A percentile compares a stretch with the other conserved stretches of the same genome.
These are phyloP conservation scores for Trichonephila inaurata DNA, from an alignment of 1,140 invertebrate genomes.

Conservation along the genomic window DNA sequence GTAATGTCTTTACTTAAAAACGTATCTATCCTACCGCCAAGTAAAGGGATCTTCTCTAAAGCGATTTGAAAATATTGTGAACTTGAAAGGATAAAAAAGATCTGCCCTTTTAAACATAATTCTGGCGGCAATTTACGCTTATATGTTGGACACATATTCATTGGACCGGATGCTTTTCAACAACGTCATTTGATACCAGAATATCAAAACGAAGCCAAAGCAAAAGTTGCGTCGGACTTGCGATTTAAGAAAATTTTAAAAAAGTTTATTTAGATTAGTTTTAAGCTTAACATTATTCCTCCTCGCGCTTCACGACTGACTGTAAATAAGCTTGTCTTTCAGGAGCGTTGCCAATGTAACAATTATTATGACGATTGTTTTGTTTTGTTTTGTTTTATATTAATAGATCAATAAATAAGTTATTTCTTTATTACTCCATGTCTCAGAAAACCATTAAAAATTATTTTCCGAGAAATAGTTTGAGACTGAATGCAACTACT, in stretches of 20 bases:
- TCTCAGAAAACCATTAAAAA: background rate
- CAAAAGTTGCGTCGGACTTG: background rate
- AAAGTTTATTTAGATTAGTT: conserved; percentile 4
- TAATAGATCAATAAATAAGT: background rate
- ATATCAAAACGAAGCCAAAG: conserved; percentile 45
- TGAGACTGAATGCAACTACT: too few relatives aligned
- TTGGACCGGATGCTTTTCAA: conserved; percentile 74
- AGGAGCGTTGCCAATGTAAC: conserved; percentile 48
- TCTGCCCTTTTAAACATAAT: conserved; percentile 69
- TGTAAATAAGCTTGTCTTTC: background rate
- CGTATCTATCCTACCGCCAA: conserved; percentile 69
- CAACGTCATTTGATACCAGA: conserved; percentile 70
- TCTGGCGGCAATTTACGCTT: conserved; percentile 61
- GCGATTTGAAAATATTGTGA: conserved; percentile 2
- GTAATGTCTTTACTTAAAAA: conserved; percentile 63
- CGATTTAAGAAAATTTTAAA: background rate
- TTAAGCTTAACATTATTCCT: background rate
- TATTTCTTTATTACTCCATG: too few relatives aligned
- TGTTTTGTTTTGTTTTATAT: background rate
- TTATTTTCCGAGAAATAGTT: too few relatives aligned
- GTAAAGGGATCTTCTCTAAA: conserved; percentile 44
- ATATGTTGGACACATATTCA: conserved; percentile 71
- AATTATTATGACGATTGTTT: background rate
- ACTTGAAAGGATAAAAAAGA: conserved; percentile 63
- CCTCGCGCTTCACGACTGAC: background rate